A percentile compares a stretch with the other conserved stretches of the same genome.
Evolutionary conservation across 2,888 invertebrate genomes (phyloP).

Genomic region (Theretra japonica): DNA sequence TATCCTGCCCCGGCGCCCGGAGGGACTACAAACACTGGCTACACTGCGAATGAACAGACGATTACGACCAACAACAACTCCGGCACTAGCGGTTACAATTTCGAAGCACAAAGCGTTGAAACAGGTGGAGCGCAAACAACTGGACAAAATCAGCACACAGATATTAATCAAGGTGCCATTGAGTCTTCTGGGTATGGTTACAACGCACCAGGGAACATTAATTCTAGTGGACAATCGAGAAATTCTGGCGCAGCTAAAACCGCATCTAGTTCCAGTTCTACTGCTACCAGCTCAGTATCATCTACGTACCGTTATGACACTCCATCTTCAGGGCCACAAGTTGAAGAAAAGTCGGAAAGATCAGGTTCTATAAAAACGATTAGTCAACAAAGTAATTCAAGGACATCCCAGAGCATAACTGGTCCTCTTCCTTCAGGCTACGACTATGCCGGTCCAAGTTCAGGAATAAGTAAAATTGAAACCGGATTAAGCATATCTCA

Average conservation of each 20-base stretch:
- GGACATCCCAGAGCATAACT: background rate
- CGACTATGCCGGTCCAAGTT: constrained; percentile 7
- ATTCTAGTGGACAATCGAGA: constrained; percentile 1
- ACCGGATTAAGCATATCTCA: background rate
- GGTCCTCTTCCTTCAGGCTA: constrained; percentile 16
- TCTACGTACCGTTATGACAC: constrained; percentile 39
- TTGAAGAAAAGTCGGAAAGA: background rate
- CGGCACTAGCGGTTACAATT: constrained; percentile 51
- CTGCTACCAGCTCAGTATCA: constrained; percentile 33
- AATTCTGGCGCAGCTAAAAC: constrained; percentile 30
- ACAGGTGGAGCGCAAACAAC: constrained; percentile 34
- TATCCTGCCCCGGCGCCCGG: constrained; percentile 66
- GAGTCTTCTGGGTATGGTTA: constrained; percentile 17
- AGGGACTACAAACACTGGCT: constrained; percentile 52
- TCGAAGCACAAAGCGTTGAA: constrained; percentile 43
- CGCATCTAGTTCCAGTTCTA: constrained; percentile 33
- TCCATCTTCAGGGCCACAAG: constrained; percentile 27
- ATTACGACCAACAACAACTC: constrained; percentile 34
- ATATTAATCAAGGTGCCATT: background rate
- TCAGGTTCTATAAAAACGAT: constrained; percentile 17
- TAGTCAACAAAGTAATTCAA: background rate
- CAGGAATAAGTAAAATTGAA: background rate
- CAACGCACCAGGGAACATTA: background rate
- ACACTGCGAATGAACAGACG: constrained; percentile 39
- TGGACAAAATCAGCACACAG: background rate